phyloP scores from a whole-genome alignment of 1,140 invertebrate species.

The Paralvinella palmiformis region DNA sequence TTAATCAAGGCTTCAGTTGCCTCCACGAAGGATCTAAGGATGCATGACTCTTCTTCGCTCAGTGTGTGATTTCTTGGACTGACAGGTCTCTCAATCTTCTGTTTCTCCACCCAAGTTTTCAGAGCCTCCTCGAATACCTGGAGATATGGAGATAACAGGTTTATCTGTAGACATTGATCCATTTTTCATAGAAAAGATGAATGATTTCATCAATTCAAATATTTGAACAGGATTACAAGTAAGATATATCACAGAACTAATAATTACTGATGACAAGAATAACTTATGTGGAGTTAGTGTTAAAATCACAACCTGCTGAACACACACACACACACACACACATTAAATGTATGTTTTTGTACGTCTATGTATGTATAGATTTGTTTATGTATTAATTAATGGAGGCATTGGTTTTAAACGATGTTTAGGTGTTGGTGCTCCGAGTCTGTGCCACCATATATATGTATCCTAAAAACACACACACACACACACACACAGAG shows the following conservation, averaged over 20 bases:
- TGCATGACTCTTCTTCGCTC: conserved; percentile 66
- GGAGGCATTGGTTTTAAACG: too few relatives aligned
- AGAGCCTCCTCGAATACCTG: conserved; percentile 80
- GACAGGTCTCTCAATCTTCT: conserved; percentile 51
- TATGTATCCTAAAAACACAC: neutral
- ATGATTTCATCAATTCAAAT: neutral
- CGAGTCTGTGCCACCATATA: too few relatives aligned
- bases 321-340: neutral
- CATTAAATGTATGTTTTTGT: neutral
- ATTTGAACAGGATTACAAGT: neutral
- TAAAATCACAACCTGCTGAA: too few relatives aligned
- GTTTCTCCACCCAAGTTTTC: conserved; percentile 90
- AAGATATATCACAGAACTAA: neutral
- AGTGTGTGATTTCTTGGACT: conserved; percentile 49
- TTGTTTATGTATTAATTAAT: too few relatives aligned
- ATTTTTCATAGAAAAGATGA: too few relatives aligned
- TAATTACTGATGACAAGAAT: too few relatives aligned
- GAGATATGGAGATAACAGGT: too few relatives aligned
- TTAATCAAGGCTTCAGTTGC: conserved; percentile 70
- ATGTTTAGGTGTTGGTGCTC: too few relatives aligned
- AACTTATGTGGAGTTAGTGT: too few relatives aligned
- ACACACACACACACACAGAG: neutral
- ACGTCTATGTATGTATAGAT: too few relatives aligned
- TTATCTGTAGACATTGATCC: too few relatives aligned
- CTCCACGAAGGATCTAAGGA: conserved; percentile 74